Percentiles rank a stretch among this genome's conserved stretches.
Evolutionary conservation across 2,113 vertebrate genomes (phyloP).

Genomic region (Grantiella picta): DNA sequence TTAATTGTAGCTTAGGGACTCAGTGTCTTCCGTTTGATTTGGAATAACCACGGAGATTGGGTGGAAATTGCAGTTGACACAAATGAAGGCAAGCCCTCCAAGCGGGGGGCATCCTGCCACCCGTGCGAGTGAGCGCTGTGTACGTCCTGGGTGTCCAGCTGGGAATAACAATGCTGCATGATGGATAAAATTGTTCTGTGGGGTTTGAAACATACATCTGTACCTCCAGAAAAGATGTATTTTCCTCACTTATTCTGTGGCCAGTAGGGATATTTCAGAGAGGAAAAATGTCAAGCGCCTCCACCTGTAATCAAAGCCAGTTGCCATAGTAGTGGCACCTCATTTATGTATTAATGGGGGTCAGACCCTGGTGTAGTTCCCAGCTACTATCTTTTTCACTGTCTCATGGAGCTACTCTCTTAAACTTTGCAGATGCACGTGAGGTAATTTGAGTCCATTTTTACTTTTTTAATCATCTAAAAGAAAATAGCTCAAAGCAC

Average conservation of each 20-base stretch:
- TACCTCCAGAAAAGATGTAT: background rate
- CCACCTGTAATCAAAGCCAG: background rate
- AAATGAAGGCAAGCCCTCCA: background rate
- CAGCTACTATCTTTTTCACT: background rate
- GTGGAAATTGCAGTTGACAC: background rate
- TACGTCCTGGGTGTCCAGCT: background rate
- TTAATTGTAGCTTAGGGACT: background rate
- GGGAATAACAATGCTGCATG: accelerated
- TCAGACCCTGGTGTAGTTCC: background rate
- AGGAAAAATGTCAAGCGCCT: background rate
- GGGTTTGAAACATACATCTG: background rate
- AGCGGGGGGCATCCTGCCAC: accelerated
- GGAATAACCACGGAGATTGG: background rate
- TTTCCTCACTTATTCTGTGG: background rate
- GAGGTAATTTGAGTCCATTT: background rate
- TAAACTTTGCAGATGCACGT: background rate
- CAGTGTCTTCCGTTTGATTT: background rate
- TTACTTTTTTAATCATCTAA: background rate
- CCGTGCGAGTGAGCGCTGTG: accelerated
- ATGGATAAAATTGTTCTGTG: background rate
- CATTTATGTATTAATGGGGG: background rate
- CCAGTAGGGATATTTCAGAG: background rate
- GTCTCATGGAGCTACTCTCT: background rate
- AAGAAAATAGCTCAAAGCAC: background rate
- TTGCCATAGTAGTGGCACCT: background rate